Evolutionary conservation across 2,888 invertebrate species (phyloP), one percentile per base, ranked within the genome.

Genomic region (Fragum sueziense): DNA sequence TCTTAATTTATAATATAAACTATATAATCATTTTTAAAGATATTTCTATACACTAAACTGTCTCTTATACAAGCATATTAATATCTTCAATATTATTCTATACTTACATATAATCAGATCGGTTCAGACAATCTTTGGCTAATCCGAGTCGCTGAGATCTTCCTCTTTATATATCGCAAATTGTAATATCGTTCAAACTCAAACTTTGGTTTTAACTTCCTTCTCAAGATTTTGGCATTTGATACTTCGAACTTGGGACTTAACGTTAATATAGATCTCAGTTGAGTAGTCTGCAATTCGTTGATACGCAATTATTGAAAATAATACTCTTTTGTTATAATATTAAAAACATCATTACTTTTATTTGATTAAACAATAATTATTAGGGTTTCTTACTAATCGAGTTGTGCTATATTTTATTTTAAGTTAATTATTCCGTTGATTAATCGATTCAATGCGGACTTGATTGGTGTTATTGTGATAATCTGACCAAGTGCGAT

Each of bases 261-360:
- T 20, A 20, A 11, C 33, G 31, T 11, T 65, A 65, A 65, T 65
- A 65, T 65, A 25, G 2, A 2, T 2, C 6, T 2, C 22, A 20
- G 14, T 65, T 65, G 65, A 65, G 65, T 65, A 65, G 65, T 65
- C 37, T 27, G 34, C 65, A 3, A 25, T 41, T 25, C 2, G 37
- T 27, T 2, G 27, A 41, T 41, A 3, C 27, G 9, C 41, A 41
- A 41, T 34, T 34, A 65, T 34, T 27, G 9, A 17, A 25, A 65
- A 34, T 41, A 34, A 22, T 65, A 65, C 65, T 65, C 65, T 25
- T 17, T 29, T 41, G 20, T 20, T 25, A 22, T 31, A 34, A 9
- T 22, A 41, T 65, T 65, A 41, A 65, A 65, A 65, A 65, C 65
- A 65, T 25, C 37, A 41, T 65, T 65, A 65, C 41, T 65, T 65